Conservation (phyloP, 2,888 invertebrate species). For the Catocala fraxini region DNA sequence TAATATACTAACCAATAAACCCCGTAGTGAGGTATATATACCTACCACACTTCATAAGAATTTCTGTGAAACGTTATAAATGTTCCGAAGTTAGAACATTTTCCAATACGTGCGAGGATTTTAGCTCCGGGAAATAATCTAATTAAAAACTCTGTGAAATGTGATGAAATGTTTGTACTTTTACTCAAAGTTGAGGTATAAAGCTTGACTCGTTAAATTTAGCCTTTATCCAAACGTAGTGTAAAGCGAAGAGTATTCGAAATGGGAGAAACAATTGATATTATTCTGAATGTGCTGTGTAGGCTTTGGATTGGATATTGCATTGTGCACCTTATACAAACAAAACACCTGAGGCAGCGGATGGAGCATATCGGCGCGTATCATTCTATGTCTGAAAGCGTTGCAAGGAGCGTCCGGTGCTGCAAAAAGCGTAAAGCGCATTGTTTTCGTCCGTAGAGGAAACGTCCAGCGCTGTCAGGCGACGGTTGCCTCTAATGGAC, state of each 20-base stretch:
- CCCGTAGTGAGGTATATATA: slow-evolving; percentile 13
- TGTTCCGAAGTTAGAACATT: slow-evolving; percentile 52
- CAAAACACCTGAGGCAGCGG: slow-evolving; percentile 57
- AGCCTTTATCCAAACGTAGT: slow-evolving; percentile 25
- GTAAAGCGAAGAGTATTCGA: slow-evolving; percentile 30
- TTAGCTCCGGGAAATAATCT: slow-evolving; percentile 58
- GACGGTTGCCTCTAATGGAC: slow-evolving; percentile 73
- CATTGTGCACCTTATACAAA: slow-evolving; percentile 62
- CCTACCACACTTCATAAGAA: slow-evolving; percentile 30
- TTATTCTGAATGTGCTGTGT: slow-evolving; percentile 42
- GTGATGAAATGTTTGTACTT: slow-evolving; percentile 53
- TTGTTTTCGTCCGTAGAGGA: slow-evolving; percentile 77
- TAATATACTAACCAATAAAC: slow-evolving; percentile 39
- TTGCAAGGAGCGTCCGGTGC: slow-evolving; percentile 68
- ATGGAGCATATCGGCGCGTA: slow-evolving; percentile 69
- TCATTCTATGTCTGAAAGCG: slow-evolving; percentile 73
- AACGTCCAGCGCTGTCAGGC: slow-evolving; percentile 71
- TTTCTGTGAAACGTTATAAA: slow-evolving; percentile 44
- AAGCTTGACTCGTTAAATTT: slow-evolving; percentile 30
- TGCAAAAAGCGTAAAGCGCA: slow-evolving; percentile 79
- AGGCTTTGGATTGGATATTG: slow-evolving; percentile 51
- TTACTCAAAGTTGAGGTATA: slow-evolving; percentile 29
- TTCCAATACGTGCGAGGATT: slow-evolving; percentile 60
- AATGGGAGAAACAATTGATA: slow-evolving; percentile 38
- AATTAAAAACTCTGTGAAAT: slow-evolving; percentile 61